These are phyloP conservation scores for Hemicentrotus pulcherrimus DNA, from an alignment of 35 echinoderm and acorn worm genomes.

Conservation along the genomic window DNA sequence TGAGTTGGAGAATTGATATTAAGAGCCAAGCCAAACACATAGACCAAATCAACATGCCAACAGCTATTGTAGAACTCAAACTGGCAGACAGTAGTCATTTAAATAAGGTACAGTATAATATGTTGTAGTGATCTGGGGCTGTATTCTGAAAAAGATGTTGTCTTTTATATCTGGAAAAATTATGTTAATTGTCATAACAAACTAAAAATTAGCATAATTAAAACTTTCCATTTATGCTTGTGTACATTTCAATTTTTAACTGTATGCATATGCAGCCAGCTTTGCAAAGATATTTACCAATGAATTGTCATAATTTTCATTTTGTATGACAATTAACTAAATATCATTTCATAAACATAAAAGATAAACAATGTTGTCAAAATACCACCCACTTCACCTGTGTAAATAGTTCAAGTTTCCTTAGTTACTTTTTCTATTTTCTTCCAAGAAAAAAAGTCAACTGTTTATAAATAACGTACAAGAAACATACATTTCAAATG, in stretches of 20 bases:
- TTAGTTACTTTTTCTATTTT: too few species aligned
- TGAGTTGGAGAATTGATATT: slow-evolving; percentile 97
- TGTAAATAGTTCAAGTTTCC: too few species aligned
- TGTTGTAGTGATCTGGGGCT: too few species aligned
- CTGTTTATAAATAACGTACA: too few species aligned
- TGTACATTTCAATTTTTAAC: background rate
- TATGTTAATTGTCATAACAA: too few species aligned
- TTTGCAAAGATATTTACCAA: background rate
- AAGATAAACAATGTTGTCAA: background rate
- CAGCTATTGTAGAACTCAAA: slow-evolving; percentile 97
- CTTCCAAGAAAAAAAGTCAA: too few species aligned
- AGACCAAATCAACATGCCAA: slow-evolving; percentile 91
- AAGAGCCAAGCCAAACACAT: slow-evolving; percentile 86
- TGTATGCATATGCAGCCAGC: background rate
- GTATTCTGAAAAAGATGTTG: too few species aligned
- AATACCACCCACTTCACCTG: too few species aligned
- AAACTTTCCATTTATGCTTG: background rate
- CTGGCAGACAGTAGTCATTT: slow-evolving; percentile 66
- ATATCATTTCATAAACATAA: background rate
- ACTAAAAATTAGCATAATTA: too few species aligned
- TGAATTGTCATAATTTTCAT: too few species aligned
- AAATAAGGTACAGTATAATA: slow-evolving; percentile 50
- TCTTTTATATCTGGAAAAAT: background rate
- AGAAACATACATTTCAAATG: too few species aligned
- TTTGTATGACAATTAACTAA: background rate